A percentile compares a stretch with the other conserved stretches of the same genome.
Conservation (phyloP, 2,797 vertebrate genomes). For the Potorous gilbertii region DNA sequence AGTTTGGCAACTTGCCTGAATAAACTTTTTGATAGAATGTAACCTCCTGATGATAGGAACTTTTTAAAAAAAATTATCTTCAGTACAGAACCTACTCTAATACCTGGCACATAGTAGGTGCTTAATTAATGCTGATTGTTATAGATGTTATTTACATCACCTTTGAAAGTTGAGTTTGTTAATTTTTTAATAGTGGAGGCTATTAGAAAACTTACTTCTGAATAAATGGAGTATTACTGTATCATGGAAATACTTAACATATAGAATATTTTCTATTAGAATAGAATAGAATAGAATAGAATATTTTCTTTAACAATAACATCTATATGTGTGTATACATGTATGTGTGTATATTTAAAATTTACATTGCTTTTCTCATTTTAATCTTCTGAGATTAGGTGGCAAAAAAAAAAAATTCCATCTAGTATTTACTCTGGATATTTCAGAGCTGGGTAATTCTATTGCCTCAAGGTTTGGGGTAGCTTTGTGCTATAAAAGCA, state of each 20-base stretch:
- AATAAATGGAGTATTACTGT: not conserved
- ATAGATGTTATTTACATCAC: not conserved
- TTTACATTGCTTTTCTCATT: constrained; percentile 10
- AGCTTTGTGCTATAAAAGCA: not conserved
- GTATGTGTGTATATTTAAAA: not conserved
- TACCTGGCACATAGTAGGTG: not conserved
- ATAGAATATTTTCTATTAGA: not conserved
- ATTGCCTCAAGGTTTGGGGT: not conserved
- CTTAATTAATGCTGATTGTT: not conserved
- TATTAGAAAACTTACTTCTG: not conserved
- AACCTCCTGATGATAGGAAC: not conserved
- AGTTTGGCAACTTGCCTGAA: not conserved
- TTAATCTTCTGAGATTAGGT: constrained; percentile 12
- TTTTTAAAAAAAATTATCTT: not conserved
- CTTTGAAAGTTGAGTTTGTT: not conserved
- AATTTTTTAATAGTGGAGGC: not conserved
- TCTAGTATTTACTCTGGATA: constrained; percentile 7
- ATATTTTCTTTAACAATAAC: not conserved
- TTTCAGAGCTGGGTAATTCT: constrained; percentile 20
- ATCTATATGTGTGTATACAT: not conserved
- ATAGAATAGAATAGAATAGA: no score
- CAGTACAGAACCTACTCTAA: not conserved
- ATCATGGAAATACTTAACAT: not conserved
- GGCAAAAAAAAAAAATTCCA: not conserved
- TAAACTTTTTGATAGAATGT: not conserved